Percentiles rank a stretch among this genome's conserved stretches.
phyloP scores from a whole-genome alignment of 2,797 vertebrate genomes.

The Loriculus beryllinus region DNA sequence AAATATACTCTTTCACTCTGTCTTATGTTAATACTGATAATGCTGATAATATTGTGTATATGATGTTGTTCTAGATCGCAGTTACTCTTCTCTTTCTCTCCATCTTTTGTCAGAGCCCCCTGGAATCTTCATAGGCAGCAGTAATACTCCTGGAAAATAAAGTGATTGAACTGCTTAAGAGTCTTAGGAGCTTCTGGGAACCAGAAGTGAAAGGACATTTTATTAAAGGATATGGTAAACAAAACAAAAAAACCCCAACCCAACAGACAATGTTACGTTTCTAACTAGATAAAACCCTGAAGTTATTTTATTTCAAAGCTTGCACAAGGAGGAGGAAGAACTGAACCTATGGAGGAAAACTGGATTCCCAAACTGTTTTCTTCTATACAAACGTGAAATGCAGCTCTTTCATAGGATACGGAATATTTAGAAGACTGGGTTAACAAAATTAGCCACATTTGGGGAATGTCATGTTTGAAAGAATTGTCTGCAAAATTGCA shows the following conservation, averaged over 20 bases:
- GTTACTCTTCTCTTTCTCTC: background rate
- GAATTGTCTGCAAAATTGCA: background rate
- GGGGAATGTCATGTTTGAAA: background rate
- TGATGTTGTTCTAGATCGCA: background rate
- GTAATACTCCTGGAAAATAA: background rate
- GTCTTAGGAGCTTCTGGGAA: background rate
- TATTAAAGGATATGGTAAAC: background rate
- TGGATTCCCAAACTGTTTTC: background rate
- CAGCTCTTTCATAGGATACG: background rate
- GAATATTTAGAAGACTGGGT: background rate
- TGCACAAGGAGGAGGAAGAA: background rate
- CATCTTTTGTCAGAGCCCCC: background rate
- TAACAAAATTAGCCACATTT: background rate
- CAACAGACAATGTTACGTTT: background rate
- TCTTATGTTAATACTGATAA: background rate
- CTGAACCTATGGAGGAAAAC: background rate
- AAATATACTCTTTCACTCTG: background rate
- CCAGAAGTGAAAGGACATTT: background rate
- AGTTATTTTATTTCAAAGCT: background rate
- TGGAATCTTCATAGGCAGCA: background rate
- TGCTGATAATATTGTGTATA: background rate
- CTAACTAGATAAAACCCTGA: background rate
- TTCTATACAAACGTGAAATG: background rate
- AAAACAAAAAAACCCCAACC: too few species aligned
- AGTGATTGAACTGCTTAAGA: background rate